Conservation (phyloP, 35 echinoderm and acorn worm genomes). For the Chiridota heheva region DNA sequence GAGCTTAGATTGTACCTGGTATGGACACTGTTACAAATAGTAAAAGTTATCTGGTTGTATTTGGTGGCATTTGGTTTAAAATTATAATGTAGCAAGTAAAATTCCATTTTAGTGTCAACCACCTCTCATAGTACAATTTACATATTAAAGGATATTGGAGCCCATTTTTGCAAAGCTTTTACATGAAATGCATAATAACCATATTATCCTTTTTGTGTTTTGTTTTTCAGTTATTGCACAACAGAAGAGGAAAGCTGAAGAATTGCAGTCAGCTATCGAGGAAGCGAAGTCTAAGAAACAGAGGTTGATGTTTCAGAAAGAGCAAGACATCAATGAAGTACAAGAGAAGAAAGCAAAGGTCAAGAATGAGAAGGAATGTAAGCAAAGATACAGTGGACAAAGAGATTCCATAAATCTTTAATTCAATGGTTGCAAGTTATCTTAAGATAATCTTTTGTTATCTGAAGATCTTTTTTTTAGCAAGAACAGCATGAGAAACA, state of each 20-base stretch:
- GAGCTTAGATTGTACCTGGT: neutral
- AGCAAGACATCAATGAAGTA: slow-evolving; percentile 57
- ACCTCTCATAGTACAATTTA: neutral
- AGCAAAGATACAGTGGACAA: slow-evolving; percentile 3
- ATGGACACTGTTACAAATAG: no score
- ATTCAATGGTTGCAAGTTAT: neutral
- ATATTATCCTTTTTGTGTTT: neutral
- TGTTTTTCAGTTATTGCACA: slow-evolving; percentile 38
- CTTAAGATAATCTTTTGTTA: neutral
- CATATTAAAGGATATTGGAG: neutral
- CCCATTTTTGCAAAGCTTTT: no score
- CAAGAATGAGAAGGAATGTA: slow-evolving; percentile 61
- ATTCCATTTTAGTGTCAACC: neutral
- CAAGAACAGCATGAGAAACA: neutral
- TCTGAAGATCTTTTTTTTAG: neutral
- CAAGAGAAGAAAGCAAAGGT: slow-evolving; percentile 26
- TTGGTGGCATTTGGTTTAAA: no score
- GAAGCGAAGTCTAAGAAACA: slow-evolving; percentile 30
- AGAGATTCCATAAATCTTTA: neutral
- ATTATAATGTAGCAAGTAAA: neutral
- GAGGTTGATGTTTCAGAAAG: slow-evolving; percentile 71
- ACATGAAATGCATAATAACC: neutral
- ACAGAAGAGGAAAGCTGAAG: slow-evolving; percentile 45
- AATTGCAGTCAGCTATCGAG: slow-evolving; percentile 45
- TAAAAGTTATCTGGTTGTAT: no score